These are phyloP conservation scores for Rhabditoides inermis DNA, from an alignment of 2,888 invertebrate species.

Conservation along the genomic window DNA sequence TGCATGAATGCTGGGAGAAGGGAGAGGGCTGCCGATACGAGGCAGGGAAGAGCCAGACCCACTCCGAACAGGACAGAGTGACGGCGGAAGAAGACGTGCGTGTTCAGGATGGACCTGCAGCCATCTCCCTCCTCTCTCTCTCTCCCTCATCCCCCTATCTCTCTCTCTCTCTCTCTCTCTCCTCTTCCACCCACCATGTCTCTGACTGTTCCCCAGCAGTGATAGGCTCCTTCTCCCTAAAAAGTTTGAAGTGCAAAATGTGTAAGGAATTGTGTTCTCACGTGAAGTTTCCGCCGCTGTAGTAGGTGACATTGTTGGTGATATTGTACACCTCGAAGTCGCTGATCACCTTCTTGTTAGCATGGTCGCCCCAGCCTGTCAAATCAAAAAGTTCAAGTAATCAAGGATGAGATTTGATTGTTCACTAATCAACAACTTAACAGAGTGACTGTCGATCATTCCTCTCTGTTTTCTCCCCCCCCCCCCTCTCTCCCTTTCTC, in stretches of 20 bases:
- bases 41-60: slow-evolving; percentile 12
- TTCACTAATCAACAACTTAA: too few relatives aligned
- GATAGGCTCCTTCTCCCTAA: slow-evolving; percentile 18
- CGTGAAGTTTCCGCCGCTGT: slow-evolving; percentile 15
- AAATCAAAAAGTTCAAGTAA: not conserved
- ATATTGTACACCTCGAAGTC: slow-evolving; percentile 35
- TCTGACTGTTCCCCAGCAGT: slow-evolving; percentile 15
- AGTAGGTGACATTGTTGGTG: slow-evolving; percentile 27
- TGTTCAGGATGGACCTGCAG: slow-evolving; percentile 14
- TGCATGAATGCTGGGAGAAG: too few relatives aligned
- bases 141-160: not conserved
- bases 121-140: not conserved
- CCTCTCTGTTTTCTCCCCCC: too few relatives aligned
- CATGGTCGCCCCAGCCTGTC: slow-evolving; percentile 35
- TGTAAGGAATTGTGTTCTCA: too few relatives aligned
- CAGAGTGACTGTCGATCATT: too few relatives aligned
- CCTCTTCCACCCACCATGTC: slow-evolving; percentile 16
- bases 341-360: slow-evolving; percentile 31
- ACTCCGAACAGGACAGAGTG: slow-evolving; percentile 17
- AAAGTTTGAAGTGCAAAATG: too few relatives aligned
- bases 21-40: too few relatives aligned
- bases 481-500: too few relatives aligned
- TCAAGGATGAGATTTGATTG: too few relatives aligned
- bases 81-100: slow-evolving; percentile 15
- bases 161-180: not conserved